A percentile compares a stretch with the other conserved stretches of the same genome.
These are phyloP conservation scores for Himantopus leucocephalus DNA, from an alignment of 2,113 vertebrate genomes.

Conservation along the genomic window DNA sequence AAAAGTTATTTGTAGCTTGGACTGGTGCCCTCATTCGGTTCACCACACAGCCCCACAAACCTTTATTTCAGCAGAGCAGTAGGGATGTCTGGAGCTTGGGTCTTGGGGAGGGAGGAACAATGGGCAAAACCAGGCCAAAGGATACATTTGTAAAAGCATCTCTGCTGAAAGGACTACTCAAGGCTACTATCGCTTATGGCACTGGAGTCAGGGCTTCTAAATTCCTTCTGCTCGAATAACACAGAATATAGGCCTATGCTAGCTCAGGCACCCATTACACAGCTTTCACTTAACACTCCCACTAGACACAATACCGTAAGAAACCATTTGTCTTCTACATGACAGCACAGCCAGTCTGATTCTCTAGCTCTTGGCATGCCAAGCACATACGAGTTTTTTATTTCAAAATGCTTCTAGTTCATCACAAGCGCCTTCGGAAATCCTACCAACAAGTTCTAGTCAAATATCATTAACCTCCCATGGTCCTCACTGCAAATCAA, in stretches of 20 bases:
- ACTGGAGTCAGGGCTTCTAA: not conserved
- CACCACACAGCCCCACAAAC: not conserved
- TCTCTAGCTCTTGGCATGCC: not conserved
- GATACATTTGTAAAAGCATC: not conserved
- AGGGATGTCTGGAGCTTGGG: not conserved
- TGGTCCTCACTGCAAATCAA: not conserved
- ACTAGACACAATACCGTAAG: not conserved
- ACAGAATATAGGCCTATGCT: not conserved
- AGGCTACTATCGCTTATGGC: not conserved
- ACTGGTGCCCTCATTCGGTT: not conserved
- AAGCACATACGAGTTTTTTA: not conserved
- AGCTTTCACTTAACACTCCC: not conserved
- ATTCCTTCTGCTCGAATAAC: not conserved
- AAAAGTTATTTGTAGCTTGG: not conserved
- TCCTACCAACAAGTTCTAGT: not conserved
- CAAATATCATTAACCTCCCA: not conserved
- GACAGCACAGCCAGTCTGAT: not conserved
- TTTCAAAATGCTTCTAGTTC: not conserved
- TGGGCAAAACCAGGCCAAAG: not conserved
- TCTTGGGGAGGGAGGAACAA: not conserved
- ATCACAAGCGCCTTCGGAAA: not conserved
- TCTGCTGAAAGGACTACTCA: not conserved
- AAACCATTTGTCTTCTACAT: not conserved
- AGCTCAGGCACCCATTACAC: not conserved
- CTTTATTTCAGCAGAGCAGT: not conserved